These are phyloP conservation scores for Etheostoma perlongum DNA, from an alignment of 2,797 vertebrate species.

Conservation along the genomic window DNA sequence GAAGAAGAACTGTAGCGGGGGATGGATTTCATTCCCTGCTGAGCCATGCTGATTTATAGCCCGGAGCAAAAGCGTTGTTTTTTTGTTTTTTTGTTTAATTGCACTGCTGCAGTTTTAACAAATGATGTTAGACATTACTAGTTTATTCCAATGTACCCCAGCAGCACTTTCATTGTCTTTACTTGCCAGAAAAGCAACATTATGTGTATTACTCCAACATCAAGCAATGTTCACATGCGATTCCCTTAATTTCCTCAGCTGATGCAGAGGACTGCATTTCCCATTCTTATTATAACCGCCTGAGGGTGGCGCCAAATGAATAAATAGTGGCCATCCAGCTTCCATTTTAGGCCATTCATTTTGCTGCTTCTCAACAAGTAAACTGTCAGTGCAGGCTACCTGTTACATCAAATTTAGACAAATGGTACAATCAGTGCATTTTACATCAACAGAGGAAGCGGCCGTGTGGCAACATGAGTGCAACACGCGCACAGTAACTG, in stretches of 20 bases:
- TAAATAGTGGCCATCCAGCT: slow-evolving; percentile 74
- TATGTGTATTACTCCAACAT: slow-evolving; percentile 27
- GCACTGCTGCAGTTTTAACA: slow-evolving; percentile 55
- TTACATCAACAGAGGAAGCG: background rate
- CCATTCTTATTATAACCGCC: slow-evolving; percentile 70
- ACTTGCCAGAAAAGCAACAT: slow-evolving; percentile 7
- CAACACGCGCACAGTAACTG: background rate
- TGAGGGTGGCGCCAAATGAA: slow-evolving; percentile 88
- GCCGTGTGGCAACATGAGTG: background rate
- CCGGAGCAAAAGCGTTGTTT: slow-evolving; percentile 59
- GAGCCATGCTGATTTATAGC: slow-evolving; percentile 70
- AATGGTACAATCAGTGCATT: slow-evolving; percentile 1
- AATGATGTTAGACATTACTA: slow-evolving; percentile 48
- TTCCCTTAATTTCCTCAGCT: slow-evolving; percentile 44
- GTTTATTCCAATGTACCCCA: slow-evolving; percentile 29
- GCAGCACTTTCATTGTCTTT: slow-evolving; percentile 2
- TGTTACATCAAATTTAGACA: slow-evolving; percentile 64
- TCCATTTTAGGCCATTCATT: slow-evolving; percentile 72
- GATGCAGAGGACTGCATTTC: slow-evolving; percentile 15
- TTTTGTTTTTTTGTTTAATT: slow-evolving; percentile 39
- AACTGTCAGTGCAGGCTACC: slow-evolving; percentile 66
- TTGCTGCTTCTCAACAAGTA: slow-evolving; percentile 81
- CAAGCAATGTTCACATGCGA: slow-evolving; percentile 35
- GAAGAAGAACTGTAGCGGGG: slow-evolving; percentile 62
- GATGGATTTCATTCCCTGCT: slow-evolving; percentile 70